phyloP scores from a whole-genome alignment of 2,888 invertebrate genomes.

The Agonopterix subpropinquella region DNA sequence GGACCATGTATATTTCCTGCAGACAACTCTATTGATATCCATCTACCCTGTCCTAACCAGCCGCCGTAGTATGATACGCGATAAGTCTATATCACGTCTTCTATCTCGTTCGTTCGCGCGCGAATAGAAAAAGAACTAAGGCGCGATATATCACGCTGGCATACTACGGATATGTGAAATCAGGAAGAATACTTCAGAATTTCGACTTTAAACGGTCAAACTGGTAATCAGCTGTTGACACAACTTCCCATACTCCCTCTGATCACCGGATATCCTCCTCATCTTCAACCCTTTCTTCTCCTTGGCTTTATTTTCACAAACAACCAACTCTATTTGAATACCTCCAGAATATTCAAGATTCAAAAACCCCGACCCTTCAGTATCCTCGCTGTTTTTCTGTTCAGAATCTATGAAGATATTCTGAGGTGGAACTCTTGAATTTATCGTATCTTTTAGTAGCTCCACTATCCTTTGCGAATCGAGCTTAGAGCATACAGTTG shows the following conservation, averaged over 20 bases:
- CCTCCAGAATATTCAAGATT: slow-evolving; percentile 88
- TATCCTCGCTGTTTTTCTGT: slow-evolving; percentile 31
- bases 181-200: too few relatives aligned
- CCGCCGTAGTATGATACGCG: too few relatives aligned
- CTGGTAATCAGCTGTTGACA: slow-evolving; percentile 92
- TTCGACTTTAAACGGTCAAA: slow-evolving; percentile 79
- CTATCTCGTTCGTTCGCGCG: too few relatives aligned
- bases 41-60: too few relatives aligned
- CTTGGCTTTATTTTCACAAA: slow-evolving; percentile 82
- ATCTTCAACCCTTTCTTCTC: slow-evolving; percentile 89
- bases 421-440: slow-evolving; percentile 83
- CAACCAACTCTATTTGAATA: slow-evolving; percentile 89
- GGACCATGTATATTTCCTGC: too few relatives aligned
- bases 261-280: slow-evolving; percentile 91
- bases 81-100: too few relatives aligned
- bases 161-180: too few relatives aligned
- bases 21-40: not conserved
- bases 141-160: too few relatives aligned
- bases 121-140: too few relatives aligned
- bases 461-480: slow-evolving; percentile 88
- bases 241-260: slow-evolving; percentile 89
- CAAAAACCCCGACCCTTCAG: slow-evolving; percentile 66
- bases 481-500: slow-evolving; percentile 86
- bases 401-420: slow-evolving; percentile 63
- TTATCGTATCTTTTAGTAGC: slow-evolving; percentile 86